Conservation (phyloP, 1,140 invertebrate species). For the Plectrocnemia conspersa region DNA sequence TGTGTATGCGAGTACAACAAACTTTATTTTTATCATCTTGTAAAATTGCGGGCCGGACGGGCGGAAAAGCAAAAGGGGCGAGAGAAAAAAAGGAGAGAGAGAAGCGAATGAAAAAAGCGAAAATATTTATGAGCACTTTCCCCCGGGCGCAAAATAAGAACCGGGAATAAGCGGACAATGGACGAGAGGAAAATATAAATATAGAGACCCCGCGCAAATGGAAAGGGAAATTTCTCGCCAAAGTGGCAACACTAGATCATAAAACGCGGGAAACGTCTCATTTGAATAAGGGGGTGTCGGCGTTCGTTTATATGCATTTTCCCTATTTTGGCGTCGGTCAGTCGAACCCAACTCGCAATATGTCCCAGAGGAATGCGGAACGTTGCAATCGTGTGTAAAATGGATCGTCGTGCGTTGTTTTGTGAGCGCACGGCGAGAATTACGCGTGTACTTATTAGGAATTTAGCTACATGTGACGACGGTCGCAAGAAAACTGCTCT, state of each 20-base stretch:
- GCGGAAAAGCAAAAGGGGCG: background rate
- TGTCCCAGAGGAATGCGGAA: too few relatives aligned
- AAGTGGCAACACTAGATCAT: constrained; percentile 29
- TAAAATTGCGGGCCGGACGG: constrained; percentile 12
- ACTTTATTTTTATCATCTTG: constrained; percentile 19
- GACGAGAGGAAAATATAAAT: constrained; percentile 18
- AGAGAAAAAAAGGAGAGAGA: constrained; percentile 5
- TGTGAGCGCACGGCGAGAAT: too few relatives aligned
- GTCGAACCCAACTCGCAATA: too few relatives aligned
- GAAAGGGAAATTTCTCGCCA: constrained; percentile 14
- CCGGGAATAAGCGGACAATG: constrained; percentile 8
- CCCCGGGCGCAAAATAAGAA: constrained; percentile 9
- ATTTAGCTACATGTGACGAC: too few relatives aligned
- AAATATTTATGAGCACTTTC: constrained; percentile 20
- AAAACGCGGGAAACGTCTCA: constrained; percentile 27
- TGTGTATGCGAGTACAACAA: too few relatives aligned
- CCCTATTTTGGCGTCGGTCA: too few relatives aligned
- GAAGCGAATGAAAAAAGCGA: background rate
- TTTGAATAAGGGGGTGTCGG: constrained; percentile 25
- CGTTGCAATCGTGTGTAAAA: too few relatives aligned
- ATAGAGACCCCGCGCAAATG: constrained; percentile 12
- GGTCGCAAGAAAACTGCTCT: too few relatives aligned
- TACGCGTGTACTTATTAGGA: too few relatives aligned
- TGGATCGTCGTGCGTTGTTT: too few relatives aligned
- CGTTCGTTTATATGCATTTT: too few relatives aligned